phyloP scores from a whole-genome alignment of 2,888 invertebrate genomes.

The Synergus gifuensis region DNA sequence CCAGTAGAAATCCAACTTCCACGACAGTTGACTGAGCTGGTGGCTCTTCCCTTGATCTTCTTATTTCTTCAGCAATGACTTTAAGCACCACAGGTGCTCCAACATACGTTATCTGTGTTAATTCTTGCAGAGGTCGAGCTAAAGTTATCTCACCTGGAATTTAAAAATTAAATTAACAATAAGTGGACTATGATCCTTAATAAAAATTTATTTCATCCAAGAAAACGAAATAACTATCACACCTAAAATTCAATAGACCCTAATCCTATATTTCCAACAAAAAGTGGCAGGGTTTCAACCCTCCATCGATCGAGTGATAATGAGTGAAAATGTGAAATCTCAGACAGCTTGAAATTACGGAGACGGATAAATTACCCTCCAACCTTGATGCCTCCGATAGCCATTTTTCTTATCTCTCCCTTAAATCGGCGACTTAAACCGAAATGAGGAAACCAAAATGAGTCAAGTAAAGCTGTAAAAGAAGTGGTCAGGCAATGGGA shows the following conservation, averaged over 20 bases:
- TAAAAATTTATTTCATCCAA: too few relatives aligned
- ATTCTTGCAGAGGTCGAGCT: conserved; percentile 87
- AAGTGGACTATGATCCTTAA: too few relatives aligned
- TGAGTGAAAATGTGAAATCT: background rate
- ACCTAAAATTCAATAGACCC: too few relatives aligned
- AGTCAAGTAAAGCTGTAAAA: conserved; percentile 46
- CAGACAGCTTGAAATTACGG: background rate
- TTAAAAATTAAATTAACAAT: background rate
- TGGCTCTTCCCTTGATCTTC: conserved; percentile 85
- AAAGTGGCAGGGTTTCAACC: background rate
- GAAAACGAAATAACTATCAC: too few relatives aligned
- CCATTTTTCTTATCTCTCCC: conserved; percentile 22
- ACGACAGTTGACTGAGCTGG: conserved; percentile 90
- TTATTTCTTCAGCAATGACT: conserved; percentile 92
- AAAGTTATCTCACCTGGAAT: conserved; percentile 84
- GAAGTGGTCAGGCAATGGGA: background rate
- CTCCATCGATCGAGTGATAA: conserved; percentile 10
- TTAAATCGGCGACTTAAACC: conserved; percentile 14
- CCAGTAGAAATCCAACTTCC: conserved; percentile 89
- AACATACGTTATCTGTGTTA: conserved; percentile 89
- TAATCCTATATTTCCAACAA: background rate
- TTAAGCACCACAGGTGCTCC: conserved; percentile 91
- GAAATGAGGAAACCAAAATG: conserved; percentile 48
- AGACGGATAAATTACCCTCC: conserved; percentile 9
- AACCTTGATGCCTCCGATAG: conserved; percentile 16